Conservation (phyloP, 2,888 invertebrate genomes). For the Choristoneura rosaceana region DNA sequence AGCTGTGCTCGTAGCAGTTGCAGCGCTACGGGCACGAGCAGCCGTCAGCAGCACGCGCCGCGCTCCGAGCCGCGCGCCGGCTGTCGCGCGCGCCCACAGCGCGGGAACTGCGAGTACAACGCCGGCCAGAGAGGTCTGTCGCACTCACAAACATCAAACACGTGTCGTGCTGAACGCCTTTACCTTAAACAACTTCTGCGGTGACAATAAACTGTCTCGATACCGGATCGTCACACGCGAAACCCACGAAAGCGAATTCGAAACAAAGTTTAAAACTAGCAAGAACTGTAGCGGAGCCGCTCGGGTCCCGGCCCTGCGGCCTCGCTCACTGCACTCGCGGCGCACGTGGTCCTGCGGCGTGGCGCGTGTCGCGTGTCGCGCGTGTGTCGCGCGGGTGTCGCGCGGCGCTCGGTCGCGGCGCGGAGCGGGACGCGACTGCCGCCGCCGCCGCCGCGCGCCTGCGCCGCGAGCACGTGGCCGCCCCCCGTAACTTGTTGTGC, state of each 20-base stretch:
- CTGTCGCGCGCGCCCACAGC: no score
- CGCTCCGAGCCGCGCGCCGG: no score
- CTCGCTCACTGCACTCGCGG: constrained; percentile 27
- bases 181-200: background rate
- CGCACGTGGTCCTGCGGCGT: constrained; percentile 9
- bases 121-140: no score
- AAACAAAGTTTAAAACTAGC: background rate
- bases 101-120: no score
- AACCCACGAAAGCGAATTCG: background rate
- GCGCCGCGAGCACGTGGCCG: background rate
- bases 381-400: background rate
- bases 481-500: background rate
- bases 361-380: constrained; percentile 5
- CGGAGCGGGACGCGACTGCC: constrained; percentile 24
- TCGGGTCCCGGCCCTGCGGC: background rate
- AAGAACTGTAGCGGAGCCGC: background rate
- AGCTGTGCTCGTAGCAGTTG: no score
- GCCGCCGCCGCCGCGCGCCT: constrained; percentile 10
- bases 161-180: background rate
- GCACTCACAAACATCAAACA: background rate
- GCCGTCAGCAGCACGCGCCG: no score
- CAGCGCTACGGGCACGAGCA: no score
- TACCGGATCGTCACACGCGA: background rate
- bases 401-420: constrained; percentile 27
- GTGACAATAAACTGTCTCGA: background rate